phyloP scores from a whole-genome alignment of 2,888 invertebrate genomes.

The Xestia rhomboidea region DNA sequence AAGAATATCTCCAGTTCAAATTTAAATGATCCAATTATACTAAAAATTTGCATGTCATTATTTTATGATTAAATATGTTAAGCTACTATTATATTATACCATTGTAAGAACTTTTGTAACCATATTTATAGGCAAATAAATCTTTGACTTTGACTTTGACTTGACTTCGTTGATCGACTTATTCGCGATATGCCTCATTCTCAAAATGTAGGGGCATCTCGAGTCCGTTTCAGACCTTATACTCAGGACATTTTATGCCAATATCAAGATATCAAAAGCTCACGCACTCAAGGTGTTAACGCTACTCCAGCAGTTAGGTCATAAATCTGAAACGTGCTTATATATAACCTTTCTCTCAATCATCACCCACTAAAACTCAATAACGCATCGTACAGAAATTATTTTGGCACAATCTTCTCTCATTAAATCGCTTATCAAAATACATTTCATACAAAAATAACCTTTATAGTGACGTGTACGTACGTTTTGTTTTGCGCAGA shows the following conservation, averaged over 20 bases:
- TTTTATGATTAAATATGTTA: no score
- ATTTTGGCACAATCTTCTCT: slow-evolving; percentile 61
- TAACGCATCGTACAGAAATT: slow-evolving; percentile 50
- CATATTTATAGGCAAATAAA: no score
- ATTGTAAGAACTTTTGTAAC: no score
- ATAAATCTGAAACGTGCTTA: slow-evolving; percentile 36
- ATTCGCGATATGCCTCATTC: no score
- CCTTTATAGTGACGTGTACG: slow-evolving; percentile 40
- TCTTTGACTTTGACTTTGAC: no score
- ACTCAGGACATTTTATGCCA: not conserved
- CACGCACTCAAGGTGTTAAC: slow-evolving; percentile 15
- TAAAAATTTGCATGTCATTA: no score
- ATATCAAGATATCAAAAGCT: not conserved
- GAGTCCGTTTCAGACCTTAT: not conserved
- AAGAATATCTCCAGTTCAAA: no score
- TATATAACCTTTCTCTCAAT: slow-evolving; percentile 44
- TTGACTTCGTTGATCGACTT: no score
- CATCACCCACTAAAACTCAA: slow-evolving; percentile 44
- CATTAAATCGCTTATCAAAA: slow-evolving; percentile 61
- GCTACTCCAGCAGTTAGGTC: slow-evolving; percentile 8
- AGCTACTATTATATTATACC: no score
- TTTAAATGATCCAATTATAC: no score
- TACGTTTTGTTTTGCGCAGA: slow-evolving; percentile 35
- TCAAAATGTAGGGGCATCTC: no score
- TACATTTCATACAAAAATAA: slow-evolving; percentile 57